Base-by-base conservation (phyloP, 1,140 invertebrate species). In the Cyclargus thomasi region DNA sequence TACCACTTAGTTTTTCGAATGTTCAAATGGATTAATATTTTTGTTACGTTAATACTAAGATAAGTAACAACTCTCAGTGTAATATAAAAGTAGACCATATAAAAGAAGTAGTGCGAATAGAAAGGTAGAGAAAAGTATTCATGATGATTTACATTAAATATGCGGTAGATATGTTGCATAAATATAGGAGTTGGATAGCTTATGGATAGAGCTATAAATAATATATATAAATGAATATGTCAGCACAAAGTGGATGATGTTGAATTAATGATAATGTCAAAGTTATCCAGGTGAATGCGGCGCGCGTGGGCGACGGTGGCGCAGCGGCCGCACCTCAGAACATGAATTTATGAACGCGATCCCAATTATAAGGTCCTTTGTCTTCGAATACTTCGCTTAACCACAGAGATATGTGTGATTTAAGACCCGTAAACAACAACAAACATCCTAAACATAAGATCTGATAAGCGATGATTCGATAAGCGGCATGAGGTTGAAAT, bases 241-340 rank as follows among this genome's bases (percentile, higher is more conserved):
- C 36, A 21, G 59, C 67, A 65, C 47, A 69, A 21, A 70, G 64
- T 59, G 21, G 65, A 63, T 64, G 62, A 67, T 67, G 66, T 68
- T 57, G 67, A 65, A 67, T 63, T 36, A 65, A 53, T 39, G 47
- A 74, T 74, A 68, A 72, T 74, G 70, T 67, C 72, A 23, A 74
- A 76, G 68, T 77, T 73, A 75, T 76, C 73, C 74, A 78, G 67
- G 70, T 63, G 66, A 67, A 67, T 69, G 67, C 59, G 73, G 67
- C 63, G 57, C 23, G 67, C 35, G 66, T 64, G 23, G 57, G 71
- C 67, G 67, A 67, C 68, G 64, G 70, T 68, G 65, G 22, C 67
- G 21, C 23, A 21, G 17, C 53, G 18, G 62, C 65, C 69, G 65
- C 65, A 57, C 69, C 65, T 70, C 11, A 21, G 5, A 36, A 53